Percentiles rank a stretch among this genome's conserved stretches.
Evolutionary conservation across 2,113 vertebrate genomes (phyloP).

Genomic region (Delphinapterus leucas): DNA sequence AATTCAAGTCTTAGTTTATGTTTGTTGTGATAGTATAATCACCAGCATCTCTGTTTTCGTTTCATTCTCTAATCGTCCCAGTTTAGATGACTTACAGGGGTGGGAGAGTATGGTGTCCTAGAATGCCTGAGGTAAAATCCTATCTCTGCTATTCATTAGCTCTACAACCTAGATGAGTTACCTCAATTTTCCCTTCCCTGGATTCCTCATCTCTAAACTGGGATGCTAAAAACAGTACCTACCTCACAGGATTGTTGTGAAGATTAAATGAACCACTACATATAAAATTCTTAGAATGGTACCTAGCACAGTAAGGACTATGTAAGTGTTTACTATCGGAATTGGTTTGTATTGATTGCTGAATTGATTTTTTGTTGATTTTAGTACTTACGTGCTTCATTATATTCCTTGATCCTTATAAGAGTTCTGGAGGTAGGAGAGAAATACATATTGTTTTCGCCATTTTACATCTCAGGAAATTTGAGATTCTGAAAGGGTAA

Average conservation of each 20-base stretch:
- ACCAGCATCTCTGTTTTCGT: not conserved
- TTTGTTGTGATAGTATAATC: not conserved
- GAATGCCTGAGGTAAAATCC: not conserved
- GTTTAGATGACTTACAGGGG: not conserved
- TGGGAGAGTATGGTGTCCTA: not conserved
- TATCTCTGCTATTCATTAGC: not conserved
- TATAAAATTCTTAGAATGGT: not conserved
- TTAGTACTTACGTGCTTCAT: not conserved
- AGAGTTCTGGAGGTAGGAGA: not conserved
- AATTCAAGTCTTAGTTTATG: not conserved
- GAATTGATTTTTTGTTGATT: not conserved
- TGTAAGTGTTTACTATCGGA: not conserved
- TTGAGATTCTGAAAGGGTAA: not conserved
- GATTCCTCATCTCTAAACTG: not conserved
- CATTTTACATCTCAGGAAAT: not conserved
- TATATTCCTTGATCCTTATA: not conserved
- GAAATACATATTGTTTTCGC: not conserved
- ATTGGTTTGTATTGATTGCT: not conserved
- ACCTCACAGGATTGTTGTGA: not conserved
- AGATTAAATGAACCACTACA: not conserved
- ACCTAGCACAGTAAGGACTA: not conserved
- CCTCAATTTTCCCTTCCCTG: not conserved
- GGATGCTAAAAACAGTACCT: not conserved
- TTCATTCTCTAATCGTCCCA: not conserved
- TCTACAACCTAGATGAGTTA: not conserved